Conservation (phyloP, 2,797 vertebrate species). For the Peromyscus melanophrys region DNA sequence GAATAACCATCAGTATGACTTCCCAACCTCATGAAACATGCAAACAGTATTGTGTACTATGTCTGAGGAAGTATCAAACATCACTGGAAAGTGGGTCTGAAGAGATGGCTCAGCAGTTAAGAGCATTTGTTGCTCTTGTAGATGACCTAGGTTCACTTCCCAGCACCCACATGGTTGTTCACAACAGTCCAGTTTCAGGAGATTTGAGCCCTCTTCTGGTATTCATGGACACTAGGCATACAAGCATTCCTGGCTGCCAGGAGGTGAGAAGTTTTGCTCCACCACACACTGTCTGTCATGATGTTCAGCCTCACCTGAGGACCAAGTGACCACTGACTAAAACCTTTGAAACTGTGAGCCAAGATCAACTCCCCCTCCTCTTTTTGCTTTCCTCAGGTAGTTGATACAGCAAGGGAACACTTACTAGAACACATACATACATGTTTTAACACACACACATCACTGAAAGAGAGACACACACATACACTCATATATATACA, state of each 20-base stretch:
- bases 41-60: background rate
- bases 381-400: background rate
- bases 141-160: background rate
- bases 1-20: slow-evolving; percentile 27
- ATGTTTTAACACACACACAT: background rate
- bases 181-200: background rate
- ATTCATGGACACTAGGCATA: background rate
- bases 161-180: background rate
- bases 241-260: background rate
- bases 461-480: background rate
- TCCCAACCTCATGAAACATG: slow-evolving; percentile 32
- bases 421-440: background rate
- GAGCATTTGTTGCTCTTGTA: background rate
- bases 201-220: background rate
- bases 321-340: background rate
- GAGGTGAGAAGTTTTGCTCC: background rate
- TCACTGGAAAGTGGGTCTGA: background rate
- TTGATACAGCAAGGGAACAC: background rate
- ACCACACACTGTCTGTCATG: background rate
- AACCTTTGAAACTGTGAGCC: background rate
- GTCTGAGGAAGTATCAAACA: slow-evolving; percentile 10
- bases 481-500: no score
- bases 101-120: background rate
- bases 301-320: background rate
- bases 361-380: background rate